These are phyloP conservation scores for Nymphalis polychloros DNA, from an alignment of 2,888 invertebrate genomes.

Conservation along the genomic window DNA sequence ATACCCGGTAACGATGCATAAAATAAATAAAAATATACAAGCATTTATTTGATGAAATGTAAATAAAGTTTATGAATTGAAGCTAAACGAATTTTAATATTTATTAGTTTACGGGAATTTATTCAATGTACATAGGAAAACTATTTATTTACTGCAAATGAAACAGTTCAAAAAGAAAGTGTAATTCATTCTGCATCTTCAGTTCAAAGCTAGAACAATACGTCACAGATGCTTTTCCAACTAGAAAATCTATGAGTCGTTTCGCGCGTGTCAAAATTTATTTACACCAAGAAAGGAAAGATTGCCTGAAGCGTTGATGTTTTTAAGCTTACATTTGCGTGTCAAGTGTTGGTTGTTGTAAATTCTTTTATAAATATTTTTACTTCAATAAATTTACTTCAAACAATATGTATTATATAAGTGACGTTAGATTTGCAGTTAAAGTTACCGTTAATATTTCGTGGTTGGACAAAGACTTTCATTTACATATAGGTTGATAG, in stretches of 20 bases:
- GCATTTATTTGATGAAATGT: not conserved
- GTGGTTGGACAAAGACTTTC: too few species aligned
- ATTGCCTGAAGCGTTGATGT: slow-evolving; percentile 2
- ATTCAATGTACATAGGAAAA: too few species aligned
- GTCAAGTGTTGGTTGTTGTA: not conserved
- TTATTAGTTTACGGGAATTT: too few species aligned
- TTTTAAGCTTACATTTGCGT: not conserved
- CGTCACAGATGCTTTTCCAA: slow-evolving; percentile 5
- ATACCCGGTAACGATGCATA: not conserved
- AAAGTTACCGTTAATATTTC: too few species aligned
- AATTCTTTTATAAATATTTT: slow-evolving; percentile 3
- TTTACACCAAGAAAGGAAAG: slow-evolving; percentile 6
- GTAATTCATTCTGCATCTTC: not conserved
- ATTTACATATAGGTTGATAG: too few species aligned
- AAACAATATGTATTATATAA: not conserved
- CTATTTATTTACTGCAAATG: not conserved
- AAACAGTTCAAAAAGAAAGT: not conserved
- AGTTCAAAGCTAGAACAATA: slow-evolving; percentile 1
- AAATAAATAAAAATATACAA: not conserved
- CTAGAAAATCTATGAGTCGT: slow-evolving; percentile 11
- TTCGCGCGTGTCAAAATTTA: slow-evolving; percentile 18
- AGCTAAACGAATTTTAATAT: too few species aligned
- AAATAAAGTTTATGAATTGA: too few species aligned
- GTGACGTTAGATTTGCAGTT: too few species aligned
- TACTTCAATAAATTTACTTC: not conserved